These are phyloP conservation scores for Helobdella robusta DNA, from an alignment of 2,888 invertebrate species.

Conservation along the genomic window DNA sequence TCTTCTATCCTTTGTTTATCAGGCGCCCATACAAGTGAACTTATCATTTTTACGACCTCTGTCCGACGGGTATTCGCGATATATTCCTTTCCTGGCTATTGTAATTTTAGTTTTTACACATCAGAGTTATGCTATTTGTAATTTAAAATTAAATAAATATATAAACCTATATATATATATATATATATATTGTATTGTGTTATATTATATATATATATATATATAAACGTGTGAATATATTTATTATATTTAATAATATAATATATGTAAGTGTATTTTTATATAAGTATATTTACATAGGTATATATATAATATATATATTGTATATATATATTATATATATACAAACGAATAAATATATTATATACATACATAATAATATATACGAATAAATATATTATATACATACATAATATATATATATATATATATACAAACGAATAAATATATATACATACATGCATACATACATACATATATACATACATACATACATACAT, in stretches of 20 bases:
- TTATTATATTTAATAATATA: background rate
- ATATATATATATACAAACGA: background rate
- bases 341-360: background rate
- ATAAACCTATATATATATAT: too few relatives aligned
- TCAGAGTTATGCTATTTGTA: too few relatives aligned
- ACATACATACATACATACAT: background rate
- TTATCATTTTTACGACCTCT: too few relatives aligned
- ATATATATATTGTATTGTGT: too few relatives aligned
- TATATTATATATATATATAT: background rate
- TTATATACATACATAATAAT: background rate
- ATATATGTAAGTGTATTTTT: background rate
- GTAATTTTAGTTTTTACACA: too few relatives aligned
- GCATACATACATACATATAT: background rate
- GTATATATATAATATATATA: background rate
- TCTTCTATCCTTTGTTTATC: too few relatives aligned
- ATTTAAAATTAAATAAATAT: too few relatives aligned
- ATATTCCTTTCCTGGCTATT: too few relatives aligned
- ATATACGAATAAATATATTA: background rate
- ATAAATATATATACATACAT: background rate
- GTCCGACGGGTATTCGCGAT: too few relatives aligned
- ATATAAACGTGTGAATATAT: background rate
- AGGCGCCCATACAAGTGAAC: too few relatives aligned
- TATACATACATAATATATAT: background rate
- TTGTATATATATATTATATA: too few relatives aligned
- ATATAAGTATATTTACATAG: background rate